These are phyloP conservation scores for Brachionichthys hirsutus DNA, from an alignment of 2,113 vertebrate genomes.

Conservation along the genomic window DNA sequence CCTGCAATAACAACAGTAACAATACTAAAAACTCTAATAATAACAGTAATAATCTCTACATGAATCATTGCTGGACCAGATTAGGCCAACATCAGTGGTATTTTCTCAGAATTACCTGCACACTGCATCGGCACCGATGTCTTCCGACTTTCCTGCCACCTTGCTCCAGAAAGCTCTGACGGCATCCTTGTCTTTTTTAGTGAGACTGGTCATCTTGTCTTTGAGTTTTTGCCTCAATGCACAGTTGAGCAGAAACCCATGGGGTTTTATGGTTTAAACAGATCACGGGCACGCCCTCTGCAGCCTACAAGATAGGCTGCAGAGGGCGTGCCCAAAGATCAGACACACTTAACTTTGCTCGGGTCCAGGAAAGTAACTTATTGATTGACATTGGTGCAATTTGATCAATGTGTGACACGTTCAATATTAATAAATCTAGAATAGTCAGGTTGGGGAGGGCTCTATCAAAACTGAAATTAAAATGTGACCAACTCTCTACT, in stretches of 20 bases:
- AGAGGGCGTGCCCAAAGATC: slow-evolving; percentile 1
- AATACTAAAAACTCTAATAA: too few relatives aligned
- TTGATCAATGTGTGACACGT: too few relatives aligned
- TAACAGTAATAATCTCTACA: too few relatives aligned
- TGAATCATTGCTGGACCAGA: fast-evolving
- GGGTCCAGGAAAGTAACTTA: too few relatives aligned
- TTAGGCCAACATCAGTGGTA: neutral
- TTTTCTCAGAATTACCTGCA: slow-evolving; percentile 70
- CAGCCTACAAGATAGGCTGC: slow-evolving; percentile 25
- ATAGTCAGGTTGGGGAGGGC: too few relatives aligned
- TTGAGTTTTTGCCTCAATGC: slow-evolving; percentile 15
- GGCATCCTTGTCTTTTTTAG: slow-evolving; percentile 57
- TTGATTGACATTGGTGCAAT: too few relatives aligned
- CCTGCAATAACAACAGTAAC: slow-evolving; percentile 68
- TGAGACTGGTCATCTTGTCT: slow-evolving; percentile 80
- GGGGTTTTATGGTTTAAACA: slow-evolving; percentile 14
- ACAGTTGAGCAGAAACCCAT: too few relatives aligned
- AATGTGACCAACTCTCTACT: too few relatives aligned
- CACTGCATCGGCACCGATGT: slow-evolving; percentile 72
- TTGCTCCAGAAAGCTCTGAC: slow-evolving; percentile 76
- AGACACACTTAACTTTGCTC: neutral
- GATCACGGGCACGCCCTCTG: slow-evolving; percentile 27
- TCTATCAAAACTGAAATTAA: too few relatives aligned
- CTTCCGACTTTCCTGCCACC: slow-evolving; percentile 27
- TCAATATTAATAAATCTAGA: too few relatives aligned